Evolutionary conservation across 2,888 invertebrate genomes (phyloP).

Genomic region (Agrilus mali): DNA sequence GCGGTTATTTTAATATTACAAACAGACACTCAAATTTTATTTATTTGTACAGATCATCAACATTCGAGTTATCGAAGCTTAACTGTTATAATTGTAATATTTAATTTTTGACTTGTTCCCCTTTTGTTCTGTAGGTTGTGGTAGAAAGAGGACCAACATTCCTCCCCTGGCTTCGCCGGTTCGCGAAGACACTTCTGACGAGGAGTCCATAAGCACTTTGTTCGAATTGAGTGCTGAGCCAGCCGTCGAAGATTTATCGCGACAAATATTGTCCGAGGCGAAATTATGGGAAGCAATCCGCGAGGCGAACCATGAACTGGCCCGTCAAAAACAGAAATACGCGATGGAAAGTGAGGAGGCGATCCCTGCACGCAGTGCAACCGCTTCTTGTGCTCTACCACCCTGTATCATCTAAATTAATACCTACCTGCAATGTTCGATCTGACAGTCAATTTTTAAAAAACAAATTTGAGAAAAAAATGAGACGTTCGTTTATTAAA

Average conservation of each 20-base stretch:
- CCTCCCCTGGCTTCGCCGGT: slow-evolving; percentile 27
- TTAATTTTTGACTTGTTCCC: too few relatives aligned
- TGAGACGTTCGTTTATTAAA: too few relatives aligned
- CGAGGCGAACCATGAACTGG: slow-evolving; percentile 60
- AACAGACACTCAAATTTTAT: too few relatives aligned
- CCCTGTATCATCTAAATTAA: slow-evolving; percentile 22
- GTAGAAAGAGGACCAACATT: slow-evolving; percentile 49
- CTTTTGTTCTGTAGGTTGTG: slow-evolving; percentile 62
- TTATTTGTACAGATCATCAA: too few relatives aligned
- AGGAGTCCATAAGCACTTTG: slow-evolving; percentile 52
- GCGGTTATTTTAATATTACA: too few relatives aligned
- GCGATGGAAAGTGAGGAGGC: slow-evolving; percentile 26
- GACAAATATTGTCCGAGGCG: slow-evolving; percentile 68
- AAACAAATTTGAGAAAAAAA: too few relatives aligned
- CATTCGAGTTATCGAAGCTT: too few relatives aligned
- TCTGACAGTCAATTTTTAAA: too few relatives aligned
- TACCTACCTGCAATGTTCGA: too few relatives aligned
- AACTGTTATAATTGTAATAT: too few relatives aligned
- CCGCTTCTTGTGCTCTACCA: slow-evolving; percentile 29
- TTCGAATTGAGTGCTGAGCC: slow-evolving; percentile 57
- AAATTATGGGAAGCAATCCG: slow-evolving; percentile 70
- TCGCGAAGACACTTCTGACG: slow-evolving; percentile 38
- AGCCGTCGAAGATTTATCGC: slow-evolving; percentile 59
- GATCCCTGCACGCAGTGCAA: slow-evolving; percentile 24
- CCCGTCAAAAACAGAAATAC: slow-evolving; percentile 44